Base-by-base conservation (phyloP, 2,888 invertebrate species). In the Steinernema carpocapsae region DNA sequence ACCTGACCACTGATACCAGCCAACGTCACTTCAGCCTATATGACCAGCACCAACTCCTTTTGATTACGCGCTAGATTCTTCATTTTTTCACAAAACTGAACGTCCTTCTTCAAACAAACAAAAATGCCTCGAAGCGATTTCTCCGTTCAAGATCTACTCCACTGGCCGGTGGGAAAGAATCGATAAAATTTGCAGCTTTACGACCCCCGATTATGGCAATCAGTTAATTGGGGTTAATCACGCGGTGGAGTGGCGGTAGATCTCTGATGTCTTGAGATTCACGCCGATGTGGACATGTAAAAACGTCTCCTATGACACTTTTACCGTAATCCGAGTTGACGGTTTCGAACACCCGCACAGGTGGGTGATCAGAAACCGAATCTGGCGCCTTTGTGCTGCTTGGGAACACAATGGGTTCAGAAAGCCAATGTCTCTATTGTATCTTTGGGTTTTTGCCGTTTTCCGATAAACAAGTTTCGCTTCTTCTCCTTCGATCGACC, bases 391-490 rank as follows among this genome's bases (percentile, higher is more conserved):
- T 43, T 7, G 43, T 43, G 43, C 43, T 43, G 43, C 43, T 43
- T 7, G 43, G 26, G 24, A 56, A 26, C 22, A 56, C n/a, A n/a
- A n/a, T n/a, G n/a, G n/a, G n/a, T n/a, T n/a, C n/a, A n/a, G n/a
- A n/a, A n/a, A n/a, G 56, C 4, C 6, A 24, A 24, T n/a, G n/a
- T n/a, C 14, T 43, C 43, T 14, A 12, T 43, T 43, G 43, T 43
- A 14, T 43, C 43, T 12, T 7, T 7, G 17, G 22, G 26, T 3
- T 56, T 56, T 24, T 22, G 22, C 17, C 2, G 22, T 56, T 56
- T 56, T 56, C 56, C 56, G 56, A 56, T 22, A 56, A 56, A 56
- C 56, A 22, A 56, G 56, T 56, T 56, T 56, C 56, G 14, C 43
- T 14, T 43, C 43, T 14, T 43, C 43, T 7, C 10, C 10, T 43